A percentile compares a stretch with the other conserved stretches of the same genome.
Evolutionary conservation across 2,888 invertebrate genomes (phyloP).

Genomic region (Coenonympha arcania): DNA sequence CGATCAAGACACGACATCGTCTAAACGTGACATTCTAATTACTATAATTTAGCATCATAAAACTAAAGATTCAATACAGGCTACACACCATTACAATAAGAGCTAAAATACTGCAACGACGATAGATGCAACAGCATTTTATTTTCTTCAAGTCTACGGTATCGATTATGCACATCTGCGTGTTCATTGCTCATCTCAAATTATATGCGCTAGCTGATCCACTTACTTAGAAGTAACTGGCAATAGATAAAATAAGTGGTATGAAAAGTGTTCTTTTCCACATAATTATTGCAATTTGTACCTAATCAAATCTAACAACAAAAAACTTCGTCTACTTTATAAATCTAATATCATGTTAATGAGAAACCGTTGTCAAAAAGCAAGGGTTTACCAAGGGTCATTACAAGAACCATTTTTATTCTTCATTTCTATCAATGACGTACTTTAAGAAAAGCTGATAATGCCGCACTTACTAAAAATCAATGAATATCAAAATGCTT

Average conservation of each 20-base stretch:
- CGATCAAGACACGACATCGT: too few species aligned
- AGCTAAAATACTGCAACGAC: not conserved
- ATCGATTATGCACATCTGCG: slow-evolving; percentile 23
- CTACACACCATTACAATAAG: not conserved
- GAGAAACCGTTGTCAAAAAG: too few species aligned
- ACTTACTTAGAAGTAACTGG: slow-evolving; percentile 20
- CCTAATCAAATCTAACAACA: too few species aligned
- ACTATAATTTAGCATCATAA: not conserved
- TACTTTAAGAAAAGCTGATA: too few species aligned
- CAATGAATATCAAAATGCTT: too few species aligned
- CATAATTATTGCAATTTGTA: too few species aligned
- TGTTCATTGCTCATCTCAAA: slow-evolving; percentile 28
- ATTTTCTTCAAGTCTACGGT: slow-evolving; percentile 8
- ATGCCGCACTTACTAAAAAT: too few species aligned
- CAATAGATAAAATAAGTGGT: slow-evolving; percentile 10
- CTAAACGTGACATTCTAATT: slow-evolving; percentile 1
- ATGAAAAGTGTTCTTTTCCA: not conserved
- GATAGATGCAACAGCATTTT: not conserved
- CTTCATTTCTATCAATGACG: too few species aligned
- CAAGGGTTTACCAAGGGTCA: too few species aligned
- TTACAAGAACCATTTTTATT: too few species aligned
- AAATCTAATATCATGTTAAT: too few species aligned
- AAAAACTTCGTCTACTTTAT: too few species aligned
- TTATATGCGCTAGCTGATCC: slow-evolving; percentile 27
- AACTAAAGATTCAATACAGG: not conserved